Conservation (phyloP, 2,797 vertebrate species). For the Phrynocephalus vlangalii region DNA sequence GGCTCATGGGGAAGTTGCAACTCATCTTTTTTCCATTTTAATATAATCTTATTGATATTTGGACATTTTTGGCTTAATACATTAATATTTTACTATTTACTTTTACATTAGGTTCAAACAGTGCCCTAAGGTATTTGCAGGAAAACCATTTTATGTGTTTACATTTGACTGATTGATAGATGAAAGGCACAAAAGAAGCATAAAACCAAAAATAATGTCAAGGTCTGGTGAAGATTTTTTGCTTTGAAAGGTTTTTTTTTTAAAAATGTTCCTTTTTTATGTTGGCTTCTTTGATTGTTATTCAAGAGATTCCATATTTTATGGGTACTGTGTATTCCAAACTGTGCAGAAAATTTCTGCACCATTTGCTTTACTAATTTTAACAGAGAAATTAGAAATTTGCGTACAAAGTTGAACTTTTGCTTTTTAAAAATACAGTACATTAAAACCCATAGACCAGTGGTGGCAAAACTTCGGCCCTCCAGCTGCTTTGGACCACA, state of each 20-base stretch:
- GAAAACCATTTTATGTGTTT: slow-evolving; percentile 40
- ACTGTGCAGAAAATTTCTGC: slow-evolving; percentile 45
- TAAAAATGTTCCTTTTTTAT: slow-evolving; percentile 45
- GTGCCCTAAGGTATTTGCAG: slow-evolving; percentile 38
- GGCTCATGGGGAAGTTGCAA: slow-evolving; percentile 12
- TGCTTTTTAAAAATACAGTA: not conserved
- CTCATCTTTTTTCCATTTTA: slow-evolving; percentile 17
- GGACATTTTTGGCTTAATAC: not conserved
- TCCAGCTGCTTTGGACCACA: too few relatives aligned
- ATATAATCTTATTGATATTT: slow-evolving; percentile 34
- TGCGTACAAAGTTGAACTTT: slow-evolving; percentile 34
- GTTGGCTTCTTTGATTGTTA: slow-evolving; percentile 55
- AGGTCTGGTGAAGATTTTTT: slow-evolving; percentile 45
- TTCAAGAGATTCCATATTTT: slow-evolving; percentile 31
- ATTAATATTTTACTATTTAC: slow-evolving; percentile 51
- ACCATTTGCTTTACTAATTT: slow-evolving; percentile 62
- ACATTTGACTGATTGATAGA: slow-evolving; percentile 37
- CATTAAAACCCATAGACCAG: not conserved
- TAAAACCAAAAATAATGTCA: slow-evolving; percentile 44
- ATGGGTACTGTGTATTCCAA: not conserved
- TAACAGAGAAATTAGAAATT: slow-evolving; percentile 44
- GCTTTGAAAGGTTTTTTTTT: slow-evolving; percentile 52
- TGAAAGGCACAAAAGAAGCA: slow-evolving; percentile 45
- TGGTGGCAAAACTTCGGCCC: too few relatives aligned
- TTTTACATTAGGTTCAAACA: slow-evolving; percentile 46